These are phyloP conservation scores for Micromesistius poutassou DNA, from an alignment of 2,797 vertebrate species.

Conservation along the genomic window DNA sequence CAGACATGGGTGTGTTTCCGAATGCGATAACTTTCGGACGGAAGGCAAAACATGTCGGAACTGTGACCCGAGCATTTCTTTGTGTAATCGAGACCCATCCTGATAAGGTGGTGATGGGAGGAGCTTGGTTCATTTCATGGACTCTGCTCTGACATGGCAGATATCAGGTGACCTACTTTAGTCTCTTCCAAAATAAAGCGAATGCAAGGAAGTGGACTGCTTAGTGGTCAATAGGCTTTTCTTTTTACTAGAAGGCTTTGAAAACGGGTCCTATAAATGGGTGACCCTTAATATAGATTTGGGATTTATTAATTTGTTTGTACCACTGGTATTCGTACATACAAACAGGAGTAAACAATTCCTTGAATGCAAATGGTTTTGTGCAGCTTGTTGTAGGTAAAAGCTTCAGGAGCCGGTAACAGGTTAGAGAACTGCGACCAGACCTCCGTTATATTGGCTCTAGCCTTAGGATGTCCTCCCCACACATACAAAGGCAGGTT, in stretches of 20 bases:
- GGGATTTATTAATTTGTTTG: not conserved
- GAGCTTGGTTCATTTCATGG: slow-evolving; percentile 39
- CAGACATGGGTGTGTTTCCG: not conserved
- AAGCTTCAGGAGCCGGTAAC: not conserved
- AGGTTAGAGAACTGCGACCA: not conserved
- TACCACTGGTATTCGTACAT: not conserved
- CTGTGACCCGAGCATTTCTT: slow-evolving; percentile 33
- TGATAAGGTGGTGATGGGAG: slow-evolving; percentile 54
- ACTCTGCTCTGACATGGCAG: slow-evolving; percentile 44
- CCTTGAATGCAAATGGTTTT: not conserved
- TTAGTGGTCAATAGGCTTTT: slow-evolving; percentile 26
- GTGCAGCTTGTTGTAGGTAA: not conserved
- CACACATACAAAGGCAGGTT: not conserved
- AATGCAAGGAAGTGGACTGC: slow-evolving; percentile 42
- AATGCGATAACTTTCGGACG: not conserved
- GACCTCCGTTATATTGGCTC: not conserved
- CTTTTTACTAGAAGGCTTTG: slow-evolving; percentile 3
- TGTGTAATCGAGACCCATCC: slow-evolving; percentile 40
- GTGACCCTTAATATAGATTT: not conserved
- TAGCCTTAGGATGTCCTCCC: not conserved
- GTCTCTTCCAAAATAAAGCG: slow-evolving; percentile 45
- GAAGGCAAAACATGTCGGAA: slow-evolving; percentile 10
- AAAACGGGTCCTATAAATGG: not conserved
- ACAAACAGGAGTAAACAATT: not conserved
- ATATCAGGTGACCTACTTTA: slow-evolving; percentile 55